Conservation (phyloP, 2,797 vertebrate species). For the Clarias fuscus region DNA sequence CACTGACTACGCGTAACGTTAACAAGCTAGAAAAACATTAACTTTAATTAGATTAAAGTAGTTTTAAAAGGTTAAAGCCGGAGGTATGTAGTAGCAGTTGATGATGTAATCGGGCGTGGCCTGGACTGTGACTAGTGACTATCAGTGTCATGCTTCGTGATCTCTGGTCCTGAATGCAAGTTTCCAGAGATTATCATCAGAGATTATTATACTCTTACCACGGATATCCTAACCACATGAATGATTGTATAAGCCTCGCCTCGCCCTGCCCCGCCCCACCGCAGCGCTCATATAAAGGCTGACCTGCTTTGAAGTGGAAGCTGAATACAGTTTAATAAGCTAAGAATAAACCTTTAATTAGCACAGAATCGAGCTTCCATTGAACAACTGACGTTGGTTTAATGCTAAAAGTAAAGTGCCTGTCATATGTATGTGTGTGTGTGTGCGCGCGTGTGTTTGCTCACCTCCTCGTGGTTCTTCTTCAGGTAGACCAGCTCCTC, state of each 20-base stretch:
- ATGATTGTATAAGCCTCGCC: not conserved
- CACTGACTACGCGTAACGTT: not conserved
- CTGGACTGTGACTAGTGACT: not conserved
- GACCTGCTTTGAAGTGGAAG: not conserved
- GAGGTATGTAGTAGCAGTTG: not conserved
- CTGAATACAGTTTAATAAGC: not conserved
- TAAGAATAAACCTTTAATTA: not conserved
- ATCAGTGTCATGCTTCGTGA: not conserved
- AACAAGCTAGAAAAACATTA: not conserved
- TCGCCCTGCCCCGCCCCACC: not conserved
- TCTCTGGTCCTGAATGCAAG: constrained; percentile 8
- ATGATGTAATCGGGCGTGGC: not conserved
- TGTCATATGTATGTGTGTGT: not conserved
- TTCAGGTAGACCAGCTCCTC: constrained; percentile 76
- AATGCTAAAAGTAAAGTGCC: not conserved
- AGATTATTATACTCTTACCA: not conserved
- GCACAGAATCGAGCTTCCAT: not conserved
- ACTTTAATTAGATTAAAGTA: not conserved
- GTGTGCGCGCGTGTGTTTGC: not conserved
- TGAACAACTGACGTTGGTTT: not conserved
- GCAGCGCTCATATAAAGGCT: not conserved
- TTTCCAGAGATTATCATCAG: not conserved
- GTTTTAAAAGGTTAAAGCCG: not conserved
- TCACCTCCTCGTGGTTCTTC: constrained; percentile 77
- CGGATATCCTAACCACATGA: not conserved